phyloP scores from a whole-genome alignment of 2,888 invertebrate species.

The Ornithoptera alexandrae region DNA sequence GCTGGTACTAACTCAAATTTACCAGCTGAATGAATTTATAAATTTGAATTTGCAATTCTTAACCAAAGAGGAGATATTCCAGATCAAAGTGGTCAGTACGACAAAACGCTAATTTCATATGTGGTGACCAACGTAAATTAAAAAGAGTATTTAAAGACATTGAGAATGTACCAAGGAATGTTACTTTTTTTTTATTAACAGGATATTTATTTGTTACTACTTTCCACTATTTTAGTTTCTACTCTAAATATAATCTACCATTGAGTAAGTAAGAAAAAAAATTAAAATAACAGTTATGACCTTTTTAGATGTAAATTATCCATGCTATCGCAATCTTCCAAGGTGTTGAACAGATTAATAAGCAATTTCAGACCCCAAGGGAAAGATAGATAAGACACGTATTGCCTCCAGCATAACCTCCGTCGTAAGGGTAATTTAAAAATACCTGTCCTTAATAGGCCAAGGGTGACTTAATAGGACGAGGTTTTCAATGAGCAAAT shows the following conservation, averaged over 20 bases:
- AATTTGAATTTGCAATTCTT: too few relatives aligned
- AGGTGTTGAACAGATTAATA: constrained; percentile 17
- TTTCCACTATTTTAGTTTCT: background rate
- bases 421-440: constrained; percentile 11
- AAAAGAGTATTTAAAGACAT: background rate
- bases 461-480: background rate
- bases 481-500: background rate
- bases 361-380: constrained; percentile 22
- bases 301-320: constrained; percentile 2
- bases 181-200: background rate
- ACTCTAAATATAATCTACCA: too few relatives aligned
- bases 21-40: too few relatives aligned
- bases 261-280: background rate
- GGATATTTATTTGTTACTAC: background rate
- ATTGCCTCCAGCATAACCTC: constrained; percentile 19
- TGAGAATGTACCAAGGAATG: background rate
- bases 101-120: too few relatives aligned
- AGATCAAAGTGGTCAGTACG: too few relatives aligned
- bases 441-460: constrained; percentile 3
- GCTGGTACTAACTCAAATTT: too few relatives aligned
- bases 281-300: background rate
- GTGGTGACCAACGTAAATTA: too few relatives aligned
- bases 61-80: too few relatives aligned
- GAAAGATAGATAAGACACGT: constrained; percentile 25
- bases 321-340: background rate